Conservation (phyloP, 2,797 vertebrate genomes). For the Protonibea diacanthus region DNA sequence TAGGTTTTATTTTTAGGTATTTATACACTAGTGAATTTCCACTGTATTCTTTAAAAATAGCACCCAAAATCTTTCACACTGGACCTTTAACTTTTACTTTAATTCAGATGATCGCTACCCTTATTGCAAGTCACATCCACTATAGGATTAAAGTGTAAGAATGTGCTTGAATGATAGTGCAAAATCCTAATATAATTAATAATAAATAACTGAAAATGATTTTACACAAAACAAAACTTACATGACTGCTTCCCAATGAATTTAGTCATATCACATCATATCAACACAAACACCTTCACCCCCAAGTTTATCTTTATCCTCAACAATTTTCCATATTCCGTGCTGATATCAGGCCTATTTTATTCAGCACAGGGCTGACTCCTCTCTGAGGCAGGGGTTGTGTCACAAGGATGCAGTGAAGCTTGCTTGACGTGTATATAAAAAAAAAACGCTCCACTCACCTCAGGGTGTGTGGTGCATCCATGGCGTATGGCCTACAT, state of each 20-base stretch:
- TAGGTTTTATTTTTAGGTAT: no score
- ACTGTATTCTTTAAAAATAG: no score
- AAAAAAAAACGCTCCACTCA: constrained; percentile 64
- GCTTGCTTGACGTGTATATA: constrained; percentile 73
- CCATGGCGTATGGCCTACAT: constrained; percentile 86
- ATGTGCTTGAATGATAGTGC: background rate
- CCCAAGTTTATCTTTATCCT: constrained; percentile 21
- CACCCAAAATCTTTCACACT: no score
- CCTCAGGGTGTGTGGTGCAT: constrained; percentile 83
- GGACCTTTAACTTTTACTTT: no score
- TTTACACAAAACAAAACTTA: background rate
- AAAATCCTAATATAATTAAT: background rate
- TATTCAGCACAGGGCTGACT: constrained; percentile 59
- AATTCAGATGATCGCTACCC: background rate
- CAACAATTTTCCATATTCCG: constrained; percentile 48
- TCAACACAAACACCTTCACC: constrained; percentile 10
- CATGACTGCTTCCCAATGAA: background rate
- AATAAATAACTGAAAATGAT: background rate
- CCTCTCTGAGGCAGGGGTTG: constrained; percentile 67
- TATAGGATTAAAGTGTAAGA: no score
- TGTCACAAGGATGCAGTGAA: constrained; percentile 79
- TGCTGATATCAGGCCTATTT: constrained; percentile 54
- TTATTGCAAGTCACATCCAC: background rate
- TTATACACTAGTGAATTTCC: no score
- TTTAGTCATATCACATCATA: constrained; percentile 10